A percentile compares a stretch with the other conserved stretches of the same genome.
Conservation (phyloP, 2,797 vertebrate genomes). For the Furcifer pardalis region DNA sequence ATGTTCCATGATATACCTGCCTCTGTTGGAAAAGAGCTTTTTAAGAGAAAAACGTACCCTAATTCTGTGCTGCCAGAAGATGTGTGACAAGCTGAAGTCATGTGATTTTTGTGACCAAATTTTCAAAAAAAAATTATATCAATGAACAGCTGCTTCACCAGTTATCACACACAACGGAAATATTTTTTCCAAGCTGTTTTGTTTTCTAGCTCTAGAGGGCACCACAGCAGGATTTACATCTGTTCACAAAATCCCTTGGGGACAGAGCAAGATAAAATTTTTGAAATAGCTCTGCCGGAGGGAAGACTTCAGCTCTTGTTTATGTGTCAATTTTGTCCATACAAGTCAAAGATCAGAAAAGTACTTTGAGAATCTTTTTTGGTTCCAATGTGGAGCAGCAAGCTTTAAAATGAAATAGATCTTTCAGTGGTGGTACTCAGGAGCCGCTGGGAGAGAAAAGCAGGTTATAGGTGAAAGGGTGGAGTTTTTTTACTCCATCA, state of each 20-base stretch:
- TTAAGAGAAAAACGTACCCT: too few species aligned
- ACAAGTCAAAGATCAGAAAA: background rate
- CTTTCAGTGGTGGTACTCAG: too few species aligned
- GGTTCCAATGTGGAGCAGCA: too few species aligned
- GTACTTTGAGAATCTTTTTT: background rate
- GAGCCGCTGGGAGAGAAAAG: too few species aligned
- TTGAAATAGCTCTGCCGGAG: background rate
- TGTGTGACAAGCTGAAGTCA: background rate
- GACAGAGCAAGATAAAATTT: background rate
- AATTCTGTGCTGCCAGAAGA: background rate
- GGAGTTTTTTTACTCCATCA: too few species aligned
- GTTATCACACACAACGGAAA: background rate
- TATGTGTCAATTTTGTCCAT: background rate
- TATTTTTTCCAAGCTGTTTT: background rate
- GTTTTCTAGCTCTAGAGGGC: constrained; percentile 16
- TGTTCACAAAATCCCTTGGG: background rate
- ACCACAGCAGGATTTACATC: background rate
- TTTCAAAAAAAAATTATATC: background rate
- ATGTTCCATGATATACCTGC: background rate
- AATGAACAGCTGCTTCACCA: background rate
- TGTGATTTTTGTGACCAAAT: background rate
- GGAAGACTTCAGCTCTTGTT: background rate
- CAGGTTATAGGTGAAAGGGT: too few species aligned
- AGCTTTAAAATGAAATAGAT: background rate
- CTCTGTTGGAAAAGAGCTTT: background rate